Evolutionary conservation across 2,797 vertebrate genomes (phyloP), one percentile per base, ranked within the genome.

Genomic region (Gymnopithys bicolor): DNA sequence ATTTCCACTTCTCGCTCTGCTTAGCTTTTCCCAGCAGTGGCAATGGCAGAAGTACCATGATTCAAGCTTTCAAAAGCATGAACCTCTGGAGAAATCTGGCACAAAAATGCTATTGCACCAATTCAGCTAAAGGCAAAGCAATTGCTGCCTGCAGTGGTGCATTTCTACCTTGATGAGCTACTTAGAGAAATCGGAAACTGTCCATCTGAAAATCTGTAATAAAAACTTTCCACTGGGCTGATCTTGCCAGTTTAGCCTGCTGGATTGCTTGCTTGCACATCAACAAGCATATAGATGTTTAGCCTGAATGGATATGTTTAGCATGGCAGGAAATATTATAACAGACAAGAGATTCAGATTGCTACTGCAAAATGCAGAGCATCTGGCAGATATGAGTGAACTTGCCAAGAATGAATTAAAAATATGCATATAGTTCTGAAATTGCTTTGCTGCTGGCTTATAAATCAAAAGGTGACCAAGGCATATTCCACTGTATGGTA

Each of bases 81-180:
- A 95, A 85, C 52, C 89, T 96, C 92, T 93, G 75, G 85, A 95
- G 78, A 59, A 95, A 94, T 93, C 55, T 93, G 80, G 84, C 63
- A 92, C 60, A 93, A 91, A 91, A 96, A 87, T 81, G 30, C 24
- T 82, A 12, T 35, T 69, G 27, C 46, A 87, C 52, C 52, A 79
- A 43, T 85, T 85, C 78, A 86, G 59, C 32, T 84, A 78, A 78
- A 84, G 58, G 67, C 84, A 83, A 85, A 91, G 43, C 60, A 81
- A 85, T 85, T 88, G 41, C 58, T 93, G 70, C 58, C 51, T 94
- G 80, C 55, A 92, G 55, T 85, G 66, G 30, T 81, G 63, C 71
- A 64, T 93, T 71, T 53, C 68, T 90, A 84, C 66, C 74, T 92
- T 95, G 71, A 90, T 85, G 55, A 92, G 14, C 46, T 81, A 70